Percentiles rank a stretch among this genome's conserved stretches.
Evolutionary conservation across 2,113 vertebrate species (phyloP).

Genomic region (Gopherus flavomarginatus): DNA sequence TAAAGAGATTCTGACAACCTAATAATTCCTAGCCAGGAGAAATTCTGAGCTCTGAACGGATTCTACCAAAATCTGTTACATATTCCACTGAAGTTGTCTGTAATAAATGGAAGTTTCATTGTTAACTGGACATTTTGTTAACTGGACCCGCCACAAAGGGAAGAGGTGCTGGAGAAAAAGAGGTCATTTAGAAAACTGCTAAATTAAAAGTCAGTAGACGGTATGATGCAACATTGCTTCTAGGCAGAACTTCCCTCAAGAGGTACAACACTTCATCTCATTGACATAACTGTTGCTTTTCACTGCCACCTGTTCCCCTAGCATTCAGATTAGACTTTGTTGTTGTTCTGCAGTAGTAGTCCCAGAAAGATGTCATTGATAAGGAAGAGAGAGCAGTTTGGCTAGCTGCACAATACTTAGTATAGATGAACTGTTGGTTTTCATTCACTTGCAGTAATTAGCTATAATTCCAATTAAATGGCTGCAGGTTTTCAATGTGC

Average conservation of each 20-base stretch:
- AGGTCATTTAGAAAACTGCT: neutral
- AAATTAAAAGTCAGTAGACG: neutral
- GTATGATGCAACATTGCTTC: neutral
- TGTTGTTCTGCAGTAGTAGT: neutral
- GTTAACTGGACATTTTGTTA: neutral
- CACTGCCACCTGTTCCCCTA: constrained; percentile 48
- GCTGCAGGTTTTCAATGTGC: neutral
- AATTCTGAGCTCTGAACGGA: neutral
- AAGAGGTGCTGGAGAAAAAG: neutral
- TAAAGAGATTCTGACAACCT: neutral
- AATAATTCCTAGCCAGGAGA: neutral
- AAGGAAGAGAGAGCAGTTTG: neutral
- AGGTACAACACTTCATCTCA: constrained; percentile 39
- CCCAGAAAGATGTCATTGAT: neutral
- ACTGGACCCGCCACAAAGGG: neutral
- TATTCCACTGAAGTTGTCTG: neutral
- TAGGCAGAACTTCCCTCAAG: neutral
- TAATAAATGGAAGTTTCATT: neutral
- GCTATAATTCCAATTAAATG: constrained; percentile 27
- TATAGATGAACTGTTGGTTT: neutral
- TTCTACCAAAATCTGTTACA: neutral
- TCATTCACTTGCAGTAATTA: constrained; percentile 4
- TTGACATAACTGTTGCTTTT: constrained; percentile 66
- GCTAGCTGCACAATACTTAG: neutral
- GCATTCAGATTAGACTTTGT: neutral